Evolutionary conservation across 1,140 invertebrate species (phyloP).

Genomic region (Danaus melanippus): DNA sequence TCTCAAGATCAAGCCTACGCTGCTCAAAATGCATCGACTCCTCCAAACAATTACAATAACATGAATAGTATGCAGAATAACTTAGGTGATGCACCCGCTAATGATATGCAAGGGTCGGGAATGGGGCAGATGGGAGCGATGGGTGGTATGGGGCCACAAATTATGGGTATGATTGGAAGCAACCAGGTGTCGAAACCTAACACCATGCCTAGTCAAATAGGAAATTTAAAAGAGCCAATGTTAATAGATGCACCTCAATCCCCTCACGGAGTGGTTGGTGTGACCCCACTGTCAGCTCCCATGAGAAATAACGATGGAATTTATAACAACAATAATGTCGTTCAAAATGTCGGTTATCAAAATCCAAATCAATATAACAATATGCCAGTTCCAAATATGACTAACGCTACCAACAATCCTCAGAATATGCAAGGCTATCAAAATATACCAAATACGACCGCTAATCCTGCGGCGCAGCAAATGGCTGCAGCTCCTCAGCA

Average conservation of each 20-base stretch:
- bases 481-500: slow-evolving; percentile 14
- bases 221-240: slow-evolving; percentile 16
- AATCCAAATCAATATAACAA: slow-evolving; percentile 8
- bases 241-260: slow-evolving; percentile 31
- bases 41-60: not conserved
- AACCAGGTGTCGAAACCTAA: slow-evolving; percentile 14
- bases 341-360: slow-evolving; percentile 4
- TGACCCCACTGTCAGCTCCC: slow-evolving; percentile 20
- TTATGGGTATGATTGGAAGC: slow-evolving; percentile 41
- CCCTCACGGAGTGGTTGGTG: slow-evolving; percentile 24
- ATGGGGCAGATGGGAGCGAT: slow-evolving; percentile 6
- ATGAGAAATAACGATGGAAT: slow-evolving; percentile 10
- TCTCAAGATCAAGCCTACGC: slow-evolving; percentile 3
- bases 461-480: slow-evolving; percentile 24
- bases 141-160: slow-evolving; percentile 42
- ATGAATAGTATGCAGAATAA: slow-evolving; percentile 2
- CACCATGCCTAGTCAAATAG: slow-evolving; percentile 3
- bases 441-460: slow-evolving; percentile 5
- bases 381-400: slow-evolving; percentile 3
- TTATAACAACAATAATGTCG: slow-evolving; percentile 3
- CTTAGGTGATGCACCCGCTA: not conserved
- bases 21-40: not conserved
- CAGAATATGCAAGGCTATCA: slow-evolving; percentile 17
- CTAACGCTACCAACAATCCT: slow-evolving; percentile 16
- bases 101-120: slow-evolving; percentile 5